Evolutionary conservation across 2,888 invertebrate genomes (phyloP).

Genomic region (Scaptomyza tumidula): DNA sequence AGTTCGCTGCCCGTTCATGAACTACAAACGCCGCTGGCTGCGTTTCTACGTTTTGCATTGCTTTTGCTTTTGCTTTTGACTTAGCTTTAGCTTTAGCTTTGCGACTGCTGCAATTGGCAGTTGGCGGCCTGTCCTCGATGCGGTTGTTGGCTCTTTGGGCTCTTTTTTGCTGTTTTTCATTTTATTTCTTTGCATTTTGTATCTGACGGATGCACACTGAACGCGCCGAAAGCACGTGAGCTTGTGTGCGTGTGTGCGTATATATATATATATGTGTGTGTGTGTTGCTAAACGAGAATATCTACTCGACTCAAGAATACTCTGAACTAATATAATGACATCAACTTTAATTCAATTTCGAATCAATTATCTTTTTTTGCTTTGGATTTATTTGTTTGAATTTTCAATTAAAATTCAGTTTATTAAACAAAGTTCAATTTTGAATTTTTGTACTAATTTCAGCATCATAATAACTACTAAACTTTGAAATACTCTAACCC

Average conservation of each 20-base stretch:
- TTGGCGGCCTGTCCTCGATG: constrained; percentile 62
- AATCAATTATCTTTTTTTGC: not conserved
- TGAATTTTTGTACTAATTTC: not conserved
- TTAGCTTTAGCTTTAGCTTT: constrained; percentile 27
- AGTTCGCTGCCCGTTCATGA: constrained; percentile 76
- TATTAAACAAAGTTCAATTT: not conserved
- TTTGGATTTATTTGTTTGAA: constrained; percentile 2
- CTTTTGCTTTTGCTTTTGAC: constrained; percentile 23
- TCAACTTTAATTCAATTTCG: not conserved
- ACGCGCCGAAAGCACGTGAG: constrained; percentile 39
- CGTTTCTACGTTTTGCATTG: constrained; percentile 59
- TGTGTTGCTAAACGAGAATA: not conserved
- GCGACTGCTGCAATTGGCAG: constrained; percentile 40
- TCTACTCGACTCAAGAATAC: constrained; percentile 39
- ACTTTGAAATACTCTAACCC: not conserved
- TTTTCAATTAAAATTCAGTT: constrained; percentile 2
- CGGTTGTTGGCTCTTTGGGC: constrained; percentile 69
- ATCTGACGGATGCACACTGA: constrained; percentile 62
- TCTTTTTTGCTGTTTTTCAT: not conserved
- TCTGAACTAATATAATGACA: constrained; percentile 10
- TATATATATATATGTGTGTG: not conserved
- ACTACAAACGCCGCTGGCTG: constrained; percentile 74
- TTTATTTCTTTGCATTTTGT: constrained; percentile 31
- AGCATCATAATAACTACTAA: not conserved
- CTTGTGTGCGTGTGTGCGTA: constrained; percentile 5